Conservation (phyloP, 2,888 invertebrate species). For the Drosophila testacea region DNA sequence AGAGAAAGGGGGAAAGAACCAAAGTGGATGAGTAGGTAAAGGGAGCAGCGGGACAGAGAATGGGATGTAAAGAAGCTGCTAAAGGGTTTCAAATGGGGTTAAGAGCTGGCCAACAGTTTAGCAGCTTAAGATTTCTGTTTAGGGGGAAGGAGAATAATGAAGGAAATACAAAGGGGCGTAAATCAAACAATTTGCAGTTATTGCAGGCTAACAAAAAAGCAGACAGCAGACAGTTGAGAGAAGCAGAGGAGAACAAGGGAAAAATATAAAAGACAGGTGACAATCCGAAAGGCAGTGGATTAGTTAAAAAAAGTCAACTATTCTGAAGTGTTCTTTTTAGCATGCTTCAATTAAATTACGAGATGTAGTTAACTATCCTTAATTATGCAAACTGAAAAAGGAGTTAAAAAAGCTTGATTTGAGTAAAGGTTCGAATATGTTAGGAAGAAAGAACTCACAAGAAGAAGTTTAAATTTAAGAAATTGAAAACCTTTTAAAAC, state of each 20-base stretch:
- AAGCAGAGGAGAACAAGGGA: no score
- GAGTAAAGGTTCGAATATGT: no score
- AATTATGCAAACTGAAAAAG: not conserved
- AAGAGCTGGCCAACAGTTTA: slow-evolving; percentile 59
- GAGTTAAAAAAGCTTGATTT: not conserved
- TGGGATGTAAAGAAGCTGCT: slow-evolving; percentile 17
- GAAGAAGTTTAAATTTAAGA: no score
- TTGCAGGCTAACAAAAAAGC: slow-evolving; percentile 3
- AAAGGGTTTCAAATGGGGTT: slow-evolving; percentile 54
- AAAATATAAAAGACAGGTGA: not conserved
- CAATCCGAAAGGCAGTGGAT: slow-evolving; percentile 10
- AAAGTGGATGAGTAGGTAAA: slow-evolving; percentile 13
- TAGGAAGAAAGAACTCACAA: no score
- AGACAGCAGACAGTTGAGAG: no score
- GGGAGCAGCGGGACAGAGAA: not conserved
- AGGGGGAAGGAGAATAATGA: not conserved
- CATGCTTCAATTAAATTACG: slow-evolving; percentile 2
- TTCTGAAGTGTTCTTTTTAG: slow-evolving; percentile 2
- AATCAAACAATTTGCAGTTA: slow-evolving; percentile 44
- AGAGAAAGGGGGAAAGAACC: not conserved
- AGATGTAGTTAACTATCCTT: not conserved
- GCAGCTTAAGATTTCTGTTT: slow-evolving; percentile 49
- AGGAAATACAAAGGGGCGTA: slow-evolving; percentile 9
- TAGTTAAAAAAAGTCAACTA: slow-evolving; percentile 27
- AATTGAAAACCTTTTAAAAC: no score